Evolutionary conservation across 2,888 invertebrate species (phyloP), one percentile per base, ranked within the genome.

Genomic region (Andrena chrysosceles): DNA sequence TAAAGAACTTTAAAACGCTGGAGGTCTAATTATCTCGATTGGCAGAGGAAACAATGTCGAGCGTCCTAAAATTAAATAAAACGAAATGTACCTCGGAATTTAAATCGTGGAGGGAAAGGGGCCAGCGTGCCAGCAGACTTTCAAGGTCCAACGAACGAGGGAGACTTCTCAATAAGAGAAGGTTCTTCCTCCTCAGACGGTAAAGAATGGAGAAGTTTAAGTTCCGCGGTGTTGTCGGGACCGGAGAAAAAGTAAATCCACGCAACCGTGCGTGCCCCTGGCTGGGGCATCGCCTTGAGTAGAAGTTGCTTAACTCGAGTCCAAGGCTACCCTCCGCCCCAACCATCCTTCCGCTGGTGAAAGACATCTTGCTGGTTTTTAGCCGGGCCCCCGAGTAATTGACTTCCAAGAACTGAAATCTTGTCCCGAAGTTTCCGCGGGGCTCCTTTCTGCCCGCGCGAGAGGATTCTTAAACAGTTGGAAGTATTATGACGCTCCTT

Each of bases 331-430:
- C 31, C 33, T 56, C 20, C 13, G 23, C 26, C 23, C 20, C 56
- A 13, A 16, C 42, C 42, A 42, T 1, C 42, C 4, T 13, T 16
- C 16, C 42, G 42, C 42, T 16, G 42, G 26, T 62, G 59, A 48
- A 71, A 26, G 35, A 20, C 31, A 56, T 52, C 54, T 31, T 52
- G 23, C 69, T 26, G 31, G 83, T 82, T 87, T 83, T 85, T 80
- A 70, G 29, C 52, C 62, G 70, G 62, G 48, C 64, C 71, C 23
- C 56, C 76, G 62, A 16, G 83, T 87, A 87, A 87, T 87, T 87
- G 87, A 87, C 87, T 87, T 77, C 77, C 63, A 35, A 31, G 72
- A 83, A 85, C 77, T 80, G 79, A 79, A 82, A 82, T 85, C 87
- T 83, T 78, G 83, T 74, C 70, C 20, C 31, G 29, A 81, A 87